phyloP scores from a whole-genome alignment of 2,888 invertebrate genomes.

The Andrena hattorfiana region DNA sequence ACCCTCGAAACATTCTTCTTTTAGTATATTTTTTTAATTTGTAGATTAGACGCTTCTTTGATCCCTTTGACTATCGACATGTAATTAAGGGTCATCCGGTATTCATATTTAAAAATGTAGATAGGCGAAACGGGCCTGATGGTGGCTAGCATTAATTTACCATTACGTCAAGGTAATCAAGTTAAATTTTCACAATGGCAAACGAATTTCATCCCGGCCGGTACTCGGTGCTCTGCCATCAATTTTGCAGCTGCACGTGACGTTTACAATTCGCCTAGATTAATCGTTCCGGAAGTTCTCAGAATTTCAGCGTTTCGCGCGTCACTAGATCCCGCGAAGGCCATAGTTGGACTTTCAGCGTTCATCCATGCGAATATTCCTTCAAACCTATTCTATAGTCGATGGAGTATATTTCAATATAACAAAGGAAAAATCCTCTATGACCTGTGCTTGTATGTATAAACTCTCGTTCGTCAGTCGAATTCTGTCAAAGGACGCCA shows the following conservation, averaged over 20 bases:
- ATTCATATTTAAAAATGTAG: constrained; percentile 36
- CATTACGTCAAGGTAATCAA: constrained; percentile 69
- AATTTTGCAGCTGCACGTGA: constrained; percentile 74
- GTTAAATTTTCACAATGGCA: constrained; percentile 73
- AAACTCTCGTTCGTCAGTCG: no score
- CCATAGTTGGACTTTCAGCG: constrained; percentile 8
- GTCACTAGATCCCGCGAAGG: constrained; percentile 32
- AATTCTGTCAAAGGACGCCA: no score
- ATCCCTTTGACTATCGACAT: neutral
- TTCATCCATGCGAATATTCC: constrained; percentile 10
- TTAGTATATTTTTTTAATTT: neutral
- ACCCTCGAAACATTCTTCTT: neutral
- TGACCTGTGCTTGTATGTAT: no score
- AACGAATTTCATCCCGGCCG: constrained; percentile 67
- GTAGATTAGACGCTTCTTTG: neutral
- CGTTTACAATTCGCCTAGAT: constrained; percentile 70
- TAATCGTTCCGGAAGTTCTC: constrained; percentile 69
- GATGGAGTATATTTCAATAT: constrained; percentile 1
- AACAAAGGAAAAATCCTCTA: neutral
- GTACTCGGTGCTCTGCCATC: constrained; percentile 63
- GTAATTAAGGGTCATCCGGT: neutral
- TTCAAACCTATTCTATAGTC: neutral
- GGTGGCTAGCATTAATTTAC: constrained; percentile 66
- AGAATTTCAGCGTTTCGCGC: constrained; percentile 59
- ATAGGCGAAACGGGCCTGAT: constrained; percentile 34